Evolutionary conservation across 2,113 vertebrate genomes (phyloP).

Genomic region (Nicator chloris): DNA sequence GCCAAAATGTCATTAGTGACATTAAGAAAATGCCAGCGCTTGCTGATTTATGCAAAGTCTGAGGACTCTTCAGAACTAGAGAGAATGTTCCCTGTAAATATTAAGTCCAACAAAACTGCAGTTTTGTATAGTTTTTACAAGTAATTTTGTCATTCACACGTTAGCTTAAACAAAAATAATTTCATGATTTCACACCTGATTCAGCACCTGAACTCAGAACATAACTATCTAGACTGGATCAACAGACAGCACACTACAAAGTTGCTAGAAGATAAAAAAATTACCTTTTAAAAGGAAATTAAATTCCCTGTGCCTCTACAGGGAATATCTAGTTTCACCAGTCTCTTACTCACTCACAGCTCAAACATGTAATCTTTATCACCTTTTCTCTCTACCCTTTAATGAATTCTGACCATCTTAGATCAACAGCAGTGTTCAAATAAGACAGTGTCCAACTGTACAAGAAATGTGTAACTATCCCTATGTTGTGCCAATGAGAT

Average conservation of each 20-base stretch:
- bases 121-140: not conserved
- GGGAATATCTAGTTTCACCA: not conserved
- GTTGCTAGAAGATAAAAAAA: not conserved
- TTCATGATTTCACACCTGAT: not conserved
- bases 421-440: not conserved
- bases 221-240: not conserved
- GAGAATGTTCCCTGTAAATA: not conserved
- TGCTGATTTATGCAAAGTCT: slow-evolving; percentile 26
- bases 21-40: slow-evolving; percentile 36
- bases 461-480: not conserved
- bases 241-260: not conserved
- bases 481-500: not conserved
- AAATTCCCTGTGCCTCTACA: not conserved
- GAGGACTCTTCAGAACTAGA: not conserved
- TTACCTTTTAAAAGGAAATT: not conserved
- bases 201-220: not conserved
- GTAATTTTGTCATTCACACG: not conserved
- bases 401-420: not conserved
- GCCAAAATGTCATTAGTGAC: slow-evolving; percentile 21
- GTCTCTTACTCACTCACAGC: not conserved
- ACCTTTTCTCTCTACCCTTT: not conserved
- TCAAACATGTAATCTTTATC: not conserved
- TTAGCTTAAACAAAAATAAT: not conserved
- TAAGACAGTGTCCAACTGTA: not conserved
- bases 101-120: not conserved